phyloP scores from a whole-genome alignment of 2,113 vertebrate species.

The Takifugu bimaculatus region DNA sequence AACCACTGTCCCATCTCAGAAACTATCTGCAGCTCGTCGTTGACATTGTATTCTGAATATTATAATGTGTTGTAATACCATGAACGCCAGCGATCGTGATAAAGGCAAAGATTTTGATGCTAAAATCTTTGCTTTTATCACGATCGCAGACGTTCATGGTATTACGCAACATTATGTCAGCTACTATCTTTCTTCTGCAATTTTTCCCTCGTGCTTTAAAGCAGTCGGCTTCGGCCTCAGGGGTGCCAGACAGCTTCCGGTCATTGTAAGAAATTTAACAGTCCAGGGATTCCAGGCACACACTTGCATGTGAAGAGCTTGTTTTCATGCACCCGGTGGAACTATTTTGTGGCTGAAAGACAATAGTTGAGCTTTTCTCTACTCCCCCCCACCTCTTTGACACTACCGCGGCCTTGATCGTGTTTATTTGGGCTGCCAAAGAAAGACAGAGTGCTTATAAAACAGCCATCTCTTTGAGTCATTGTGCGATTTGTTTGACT shows the following conservation, averaged over 20 bases:
- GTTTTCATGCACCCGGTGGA: slow-evolving; percentile 61
- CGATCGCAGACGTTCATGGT: not conserved
- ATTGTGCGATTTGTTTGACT: slow-evolving; percentile 40
- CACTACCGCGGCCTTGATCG: slow-evolving; percentile 36
- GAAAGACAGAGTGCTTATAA: slow-evolving; percentile 21
- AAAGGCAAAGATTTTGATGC: no score
- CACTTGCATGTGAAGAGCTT: slow-evolving; percentile 61
- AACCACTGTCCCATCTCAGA: no score
- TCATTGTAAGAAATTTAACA: slow-evolving; percentile 66
- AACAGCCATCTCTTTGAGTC: slow-evolving; percentile 45
- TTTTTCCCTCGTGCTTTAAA: slow-evolving; percentile 22
- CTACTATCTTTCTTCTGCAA: slow-evolving; percentile 5
- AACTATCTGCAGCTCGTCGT: no score
- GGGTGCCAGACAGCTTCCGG: slow-evolving; percentile 63
- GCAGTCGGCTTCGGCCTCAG: slow-evolving; percentile 47
- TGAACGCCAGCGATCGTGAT: no score
- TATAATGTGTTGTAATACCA: no score
- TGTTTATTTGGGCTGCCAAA: slow-evolving; percentile 58
- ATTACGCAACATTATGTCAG: slow-evolving; percentile 35
- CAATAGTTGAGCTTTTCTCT: slow-evolving; percentile 53
- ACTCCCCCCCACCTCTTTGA: slow-evolving; percentile 22
- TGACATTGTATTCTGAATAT: no score
- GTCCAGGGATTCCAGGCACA: slow-evolving; percentile 51
- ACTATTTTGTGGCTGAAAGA: slow-evolving; percentile 47
- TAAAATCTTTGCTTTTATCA: no score